Conservation (phyloP, 2,888 invertebrate genomes). For the Cataglyphis cursor region DNA sequence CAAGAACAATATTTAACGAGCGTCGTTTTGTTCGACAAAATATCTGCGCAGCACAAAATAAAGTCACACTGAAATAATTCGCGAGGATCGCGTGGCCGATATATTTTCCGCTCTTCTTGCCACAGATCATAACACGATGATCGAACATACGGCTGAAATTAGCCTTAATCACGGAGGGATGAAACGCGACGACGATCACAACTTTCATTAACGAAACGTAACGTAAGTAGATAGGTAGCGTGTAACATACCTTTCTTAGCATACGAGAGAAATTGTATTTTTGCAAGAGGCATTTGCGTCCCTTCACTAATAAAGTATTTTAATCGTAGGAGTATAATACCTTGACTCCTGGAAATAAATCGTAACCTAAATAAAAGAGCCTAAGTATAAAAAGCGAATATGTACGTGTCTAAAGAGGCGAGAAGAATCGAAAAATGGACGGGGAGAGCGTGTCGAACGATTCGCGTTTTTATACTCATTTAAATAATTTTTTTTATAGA, state of each 20-base stretch:
- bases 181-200: not conserved
- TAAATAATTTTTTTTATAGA: slow-evolving; percentile 50
- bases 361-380: not conserved
- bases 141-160: not conserved
- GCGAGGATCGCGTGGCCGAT: not conserved
- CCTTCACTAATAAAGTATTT: slow-evolving; percentile 73
- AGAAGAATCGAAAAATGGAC: not conserved
- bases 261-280: slow-evolving; percentile 78
- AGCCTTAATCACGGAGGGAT: not conserved
- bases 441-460: slow-evolving; percentile 11
- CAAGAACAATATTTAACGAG: not conserved
- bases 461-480: slow-evolving; percentile 34
- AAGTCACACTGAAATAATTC: not conserved
- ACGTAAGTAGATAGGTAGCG: slow-evolving; percentile 54
- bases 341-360: slow-evolving; percentile 33
- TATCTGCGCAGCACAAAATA: slow-evolving; percentile 11
- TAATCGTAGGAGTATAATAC: slow-evolving; percentile 63
- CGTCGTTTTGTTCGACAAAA: not conserved
- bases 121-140: slow-evolving; percentile 1
- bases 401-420: not conserved
- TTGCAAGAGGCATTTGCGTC: slow-evolving; percentile 79
- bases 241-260: slow-evolving; percentile 64
- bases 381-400: not conserved
- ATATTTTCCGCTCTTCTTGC: slow-evolving; percentile 35
- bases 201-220: slow-evolving; percentile 31